A percentile compares a stretch with the other conserved stretches of the same genome.
Conservation (phyloP, 1,140 invertebrate genomes). For the Rhyacophila brunnea region DNA sequence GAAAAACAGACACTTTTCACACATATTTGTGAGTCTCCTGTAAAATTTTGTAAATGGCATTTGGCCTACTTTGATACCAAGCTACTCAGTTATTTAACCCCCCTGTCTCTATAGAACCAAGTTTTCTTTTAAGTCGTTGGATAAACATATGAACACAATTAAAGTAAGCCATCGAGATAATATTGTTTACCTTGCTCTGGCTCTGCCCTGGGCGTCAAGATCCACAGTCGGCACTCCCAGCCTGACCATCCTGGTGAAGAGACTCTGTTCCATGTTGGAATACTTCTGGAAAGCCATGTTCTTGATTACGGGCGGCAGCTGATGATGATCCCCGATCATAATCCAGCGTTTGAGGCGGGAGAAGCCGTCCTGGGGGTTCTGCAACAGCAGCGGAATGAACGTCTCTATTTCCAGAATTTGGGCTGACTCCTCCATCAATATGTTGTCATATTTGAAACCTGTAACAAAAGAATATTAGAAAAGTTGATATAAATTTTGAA, state of each 20-base stretch:
- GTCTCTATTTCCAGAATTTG: slow-evolving; percentile 99
- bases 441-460: slow-evolving; percentile 97
- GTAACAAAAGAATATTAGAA: no score
- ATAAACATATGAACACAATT: no score
- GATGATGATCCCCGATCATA: slow-evolving; percentile 99
- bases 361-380: slow-evolving; percentile 95
- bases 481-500: no score
- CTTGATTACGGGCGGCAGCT: slow-evolving; percentile 98
- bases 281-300: slow-evolving; percentile 99
- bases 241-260: slow-evolving; percentile 95
- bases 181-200: slow-evolving; percentile 68
- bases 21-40: no score
- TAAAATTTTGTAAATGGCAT: no score
- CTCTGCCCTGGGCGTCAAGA: slow-evolving; percentile 95
- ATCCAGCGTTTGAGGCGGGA: slow-evolving; percentile 99
- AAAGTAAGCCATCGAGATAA: no score
- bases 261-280: slow-evolving; percentile 99
- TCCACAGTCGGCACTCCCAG: slow-evolving; percentile 96
- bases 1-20: no score
- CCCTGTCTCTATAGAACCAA: no score
- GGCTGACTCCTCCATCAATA: slow-evolving; percentile 98
- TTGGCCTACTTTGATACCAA: no score
- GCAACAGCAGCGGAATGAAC: slow-evolving; percentile 95
- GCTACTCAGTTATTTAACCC: no score
- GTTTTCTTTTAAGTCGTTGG: no score